Conservation (phyloP, 2,797 vertebrate genomes). For the Rousettus madagascariensis region DNA sequence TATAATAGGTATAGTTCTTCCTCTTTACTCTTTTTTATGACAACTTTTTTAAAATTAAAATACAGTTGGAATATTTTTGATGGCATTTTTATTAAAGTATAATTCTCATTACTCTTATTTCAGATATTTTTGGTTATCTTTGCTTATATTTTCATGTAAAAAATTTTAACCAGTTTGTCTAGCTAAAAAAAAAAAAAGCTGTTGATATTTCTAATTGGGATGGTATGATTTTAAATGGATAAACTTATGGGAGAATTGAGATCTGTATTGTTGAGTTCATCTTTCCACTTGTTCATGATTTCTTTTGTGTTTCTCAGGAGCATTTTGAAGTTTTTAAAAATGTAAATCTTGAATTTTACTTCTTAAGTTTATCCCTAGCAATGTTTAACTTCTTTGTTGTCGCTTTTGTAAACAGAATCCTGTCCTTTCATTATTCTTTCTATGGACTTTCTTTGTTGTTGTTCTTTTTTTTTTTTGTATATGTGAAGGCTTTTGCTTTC, state of each 20-base stretch:
- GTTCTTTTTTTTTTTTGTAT: not conserved
- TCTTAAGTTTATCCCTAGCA: not conserved
- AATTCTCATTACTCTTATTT: not conserved
- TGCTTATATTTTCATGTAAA: not conserved
- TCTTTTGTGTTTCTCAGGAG: not conserved
- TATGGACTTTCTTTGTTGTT: not conserved
- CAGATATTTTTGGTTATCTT: not conserved
- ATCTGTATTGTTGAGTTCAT: not conserved
- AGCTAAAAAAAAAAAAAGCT: not conserved
- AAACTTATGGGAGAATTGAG: not conserved
- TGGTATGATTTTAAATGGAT: not conserved
- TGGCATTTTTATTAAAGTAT: too few species aligned
- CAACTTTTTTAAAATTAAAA: too few species aligned
- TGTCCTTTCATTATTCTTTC: not conserved
- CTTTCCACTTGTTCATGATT: not conserved
- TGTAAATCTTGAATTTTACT: not conserved
- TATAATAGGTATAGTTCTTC: not conserved
- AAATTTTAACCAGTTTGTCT: slow-evolving; percentile 10
- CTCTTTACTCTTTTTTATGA: not conserved
- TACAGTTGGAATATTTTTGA: too few species aligned
- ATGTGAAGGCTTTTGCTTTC: slow-evolving; percentile 11
- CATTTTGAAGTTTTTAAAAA: not conserved
- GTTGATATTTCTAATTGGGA: not conserved
- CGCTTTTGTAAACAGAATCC: not conserved
- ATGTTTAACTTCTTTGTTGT: not conserved